Evolutionary conservation across 1,140 invertebrate genomes (phyloP), one percentile per base, ranked within the genome.

Genomic region (Drosophila bipectinata): DNA sequence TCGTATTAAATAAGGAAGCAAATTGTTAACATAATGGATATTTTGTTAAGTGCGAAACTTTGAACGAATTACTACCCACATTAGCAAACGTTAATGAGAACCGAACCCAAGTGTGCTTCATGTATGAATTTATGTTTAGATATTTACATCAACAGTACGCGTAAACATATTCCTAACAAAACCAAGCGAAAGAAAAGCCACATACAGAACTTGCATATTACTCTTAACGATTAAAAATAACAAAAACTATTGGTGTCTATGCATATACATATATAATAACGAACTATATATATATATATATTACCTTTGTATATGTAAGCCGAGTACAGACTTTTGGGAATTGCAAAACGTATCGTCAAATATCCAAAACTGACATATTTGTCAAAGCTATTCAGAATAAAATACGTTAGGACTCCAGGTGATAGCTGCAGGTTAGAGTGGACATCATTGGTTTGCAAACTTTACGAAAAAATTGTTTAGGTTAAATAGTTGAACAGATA

Each of bases 61-160:
- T 67, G 49, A 56, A 56, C 58, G 28, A 66, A 62, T 51, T 52
- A 67, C 53, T 64, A 68, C 78, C 41, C 61, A 68, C 54, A 81
- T 64, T 75, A 59, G 63, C 51, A 53, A 72, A 64, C 73, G 73
- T 77, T 53, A 45, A 77, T 80, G 63, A 60, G 71, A 55, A 79
- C 82, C 72, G 76, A 91, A 88, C 89, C 90, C 89, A 91, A 91
- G 90, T 91, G 89, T 91, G 89, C 90, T 91, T 91, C 90, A 84
- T 80, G 64, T 91, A 88, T 84, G 80, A 90, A 90, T 90, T 90
- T 90, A 88, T 84, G 83, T 89, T 83, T 78, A 79, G 69, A 85
- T 85, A 81, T 81, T 75, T 87, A 88, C 74, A 87, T 45, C 47
- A 62, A 68, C 58, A 75, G 54, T 56, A 77, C 64, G 60, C 72